Conservation (phyloP, 2,888 invertebrate genomes). For the Amiota mariae region DNA sequence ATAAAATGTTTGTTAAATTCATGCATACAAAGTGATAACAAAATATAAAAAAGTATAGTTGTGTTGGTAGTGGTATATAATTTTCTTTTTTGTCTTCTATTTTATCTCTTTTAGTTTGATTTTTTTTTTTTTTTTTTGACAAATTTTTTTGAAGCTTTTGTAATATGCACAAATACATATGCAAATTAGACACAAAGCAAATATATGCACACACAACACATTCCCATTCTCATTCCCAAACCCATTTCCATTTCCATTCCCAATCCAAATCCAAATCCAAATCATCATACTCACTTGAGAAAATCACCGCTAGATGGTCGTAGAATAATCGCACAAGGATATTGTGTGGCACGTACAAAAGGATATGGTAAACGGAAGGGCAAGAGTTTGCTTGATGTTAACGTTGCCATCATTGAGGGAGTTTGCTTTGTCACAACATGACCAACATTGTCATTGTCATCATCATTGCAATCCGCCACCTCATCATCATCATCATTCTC, state of each 20-base stretch:
- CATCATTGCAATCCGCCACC: conserved; percentile 22
- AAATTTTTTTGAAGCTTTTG: background rate
- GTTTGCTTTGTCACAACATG: conserved; percentile 39
- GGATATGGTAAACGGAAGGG: conserved; percentile 92
- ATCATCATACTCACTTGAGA: conserved; percentile 80
- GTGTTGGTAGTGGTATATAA: background rate
- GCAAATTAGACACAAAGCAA: conserved; percentile 11
- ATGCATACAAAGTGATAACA: conserved; percentile 41
- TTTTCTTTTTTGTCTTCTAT: background rate
- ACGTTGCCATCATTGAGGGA: conserved; percentile 25
- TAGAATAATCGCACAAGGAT: conserved; percentile 87
- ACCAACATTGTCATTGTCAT: conserved; percentile 28
- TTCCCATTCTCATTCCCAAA: too few species aligned
- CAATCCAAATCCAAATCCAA: conserved; percentile 73
- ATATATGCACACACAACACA: background rate
- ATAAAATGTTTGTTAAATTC: conserved; percentile 10
- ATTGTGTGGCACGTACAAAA: conserved; percentile 85
- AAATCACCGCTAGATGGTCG: conserved; percentile 92
- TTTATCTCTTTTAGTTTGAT: too few species aligned
- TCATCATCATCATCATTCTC: conserved; percentile 28
- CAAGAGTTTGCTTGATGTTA: conserved; percentile 76
- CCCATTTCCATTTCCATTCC: background rate
- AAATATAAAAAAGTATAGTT: conserved; percentile 24
- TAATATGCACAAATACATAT: background rate
- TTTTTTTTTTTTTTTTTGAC: conserved; percentile 6